Conservation (phyloP, 2,888 invertebrate genomes). For the Eilema caniola region DNA sequence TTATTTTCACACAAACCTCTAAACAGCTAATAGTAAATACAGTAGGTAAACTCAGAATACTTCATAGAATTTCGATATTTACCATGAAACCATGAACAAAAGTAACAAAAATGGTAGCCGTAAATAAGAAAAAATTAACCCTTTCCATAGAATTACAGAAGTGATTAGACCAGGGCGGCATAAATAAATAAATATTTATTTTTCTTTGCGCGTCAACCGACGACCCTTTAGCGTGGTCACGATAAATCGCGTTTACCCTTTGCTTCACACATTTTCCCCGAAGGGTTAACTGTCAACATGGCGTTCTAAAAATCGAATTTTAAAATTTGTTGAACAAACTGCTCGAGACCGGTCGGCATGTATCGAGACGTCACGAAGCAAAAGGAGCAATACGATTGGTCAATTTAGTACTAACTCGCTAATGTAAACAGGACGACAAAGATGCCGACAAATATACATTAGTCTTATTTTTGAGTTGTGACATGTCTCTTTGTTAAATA, state of each 20-base stretch:
- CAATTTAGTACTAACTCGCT: constrained; percentile 64
- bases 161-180: constrained; percentile 64
- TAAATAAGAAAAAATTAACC: constrained; percentile 52
- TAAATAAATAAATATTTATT: constrained; percentile 66
- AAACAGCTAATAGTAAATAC: constrained; percentile 29
- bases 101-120: constrained; percentile 62
- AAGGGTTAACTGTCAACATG: constrained; percentile 76
- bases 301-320: constrained; percentile 62
- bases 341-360: constrained; percentile 36
- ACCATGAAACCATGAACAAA: constrained; percentile 48
- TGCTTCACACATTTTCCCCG: constrained; percentile 67
- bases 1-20: constrained; percentile 18
- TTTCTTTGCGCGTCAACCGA: constrained; percentile 58
- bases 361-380: constrained; percentile 67
- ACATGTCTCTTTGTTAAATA: constrained; percentile 45
- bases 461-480: constrained; percentile 40
- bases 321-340: constrained; percentile 65
- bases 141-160: constrained; percentile 76
- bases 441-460: constrained; percentile 53
- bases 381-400: constrained; percentile 57
- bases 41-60: constrained; percentile 28
- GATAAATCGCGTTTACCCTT: constrained; percentile 66
- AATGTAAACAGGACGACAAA: constrained; percentile 65
- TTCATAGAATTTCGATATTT: constrained; percentile 55
- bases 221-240: constrained; percentile 67